phyloP scores from a whole-genome alignment of 2,888 invertebrate genomes.

The Timandra comae region DNA sequence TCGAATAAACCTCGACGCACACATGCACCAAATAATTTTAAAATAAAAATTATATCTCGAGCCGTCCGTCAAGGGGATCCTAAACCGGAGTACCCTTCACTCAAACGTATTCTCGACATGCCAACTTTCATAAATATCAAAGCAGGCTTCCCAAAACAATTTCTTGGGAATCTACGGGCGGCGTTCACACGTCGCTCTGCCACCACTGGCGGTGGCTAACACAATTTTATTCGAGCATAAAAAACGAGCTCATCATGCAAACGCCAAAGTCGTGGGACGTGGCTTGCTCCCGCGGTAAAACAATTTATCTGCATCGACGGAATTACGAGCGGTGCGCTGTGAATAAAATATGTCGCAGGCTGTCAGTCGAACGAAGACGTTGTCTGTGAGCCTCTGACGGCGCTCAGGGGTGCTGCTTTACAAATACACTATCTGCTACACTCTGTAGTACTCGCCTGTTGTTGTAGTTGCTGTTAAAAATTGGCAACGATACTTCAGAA shows the following conservation, averaged over 20 bases:
- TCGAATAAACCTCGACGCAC: slow-evolving; percentile 1
- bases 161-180: slow-evolving; percentile 53
- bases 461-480: too few relatives aligned
- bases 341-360: slow-evolving; percentile 76
- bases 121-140: slow-evolving; percentile 72
- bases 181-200: slow-evolving; percentile 57
- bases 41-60: slow-evolving; percentile 26
- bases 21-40: slow-evolving; percentile 6
- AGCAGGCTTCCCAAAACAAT: slow-evolving; percentile 68
- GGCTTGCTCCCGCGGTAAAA: slow-evolving; percentile 69
- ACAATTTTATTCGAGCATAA: slow-evolving; percentile 75
- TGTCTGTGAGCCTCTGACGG: slow-evolving; percentile 32
- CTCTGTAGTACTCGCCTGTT: neutral
- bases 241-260: slow-evolving; percentile 76
- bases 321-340: slow-evolving; percentile 68
- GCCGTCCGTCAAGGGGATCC: slow-evolving; percentile 32
- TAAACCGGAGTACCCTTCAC: slow-evolving; percentile 53
- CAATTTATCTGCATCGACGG: slow-evolving; percentile 77
- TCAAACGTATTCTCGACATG: slow-evolving; percentile 55
- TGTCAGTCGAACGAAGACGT: slow-evolving; percentile 64
- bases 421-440: too few relatives aligned
- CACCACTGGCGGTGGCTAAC: slow-evolving; percentile 57
- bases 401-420: slow-evolving; percentile 39
- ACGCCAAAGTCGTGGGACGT: slow-evolving; percentile 71
- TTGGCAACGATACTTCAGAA: too few relatives aligned